Conservation (phyloP, 2,888 invertebrate species). For the Torymus tubicola region DNA sequence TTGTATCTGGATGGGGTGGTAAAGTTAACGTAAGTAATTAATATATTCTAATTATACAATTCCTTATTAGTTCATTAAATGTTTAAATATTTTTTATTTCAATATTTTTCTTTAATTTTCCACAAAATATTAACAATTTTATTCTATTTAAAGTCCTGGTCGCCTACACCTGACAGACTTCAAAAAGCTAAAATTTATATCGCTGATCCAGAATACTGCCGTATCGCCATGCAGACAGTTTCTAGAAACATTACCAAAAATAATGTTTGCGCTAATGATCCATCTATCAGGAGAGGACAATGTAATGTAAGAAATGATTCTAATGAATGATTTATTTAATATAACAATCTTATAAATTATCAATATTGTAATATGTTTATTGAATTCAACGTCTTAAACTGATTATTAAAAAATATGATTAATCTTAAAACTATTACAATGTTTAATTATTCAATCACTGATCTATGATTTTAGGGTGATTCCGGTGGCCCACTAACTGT, state of each 20-base stretch:
- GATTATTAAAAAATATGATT: not conserved
- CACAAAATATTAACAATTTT: not conserved
- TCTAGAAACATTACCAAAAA: not conserved
- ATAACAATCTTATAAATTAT: not conserved
- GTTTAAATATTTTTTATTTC: no score
- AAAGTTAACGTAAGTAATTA: constrained; percentile 15
- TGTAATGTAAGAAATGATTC: constrained; percentile 41
- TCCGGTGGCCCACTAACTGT: constrained; percentile 51
- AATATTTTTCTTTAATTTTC: no score
- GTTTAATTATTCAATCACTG: no score
- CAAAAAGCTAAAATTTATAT: constrained; percentile 44
- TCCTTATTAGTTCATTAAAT: no score
- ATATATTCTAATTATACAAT: no score
- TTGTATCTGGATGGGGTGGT: constrained; percentile 48
- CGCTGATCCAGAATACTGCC: constrained; percentile 45
- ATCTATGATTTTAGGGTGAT: constrained; percentile 46
- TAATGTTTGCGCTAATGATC: constrained; percentile 54
- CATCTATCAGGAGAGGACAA: constrained; percentile 35
- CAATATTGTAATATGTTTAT: not conserved
- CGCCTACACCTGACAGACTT: constrained; percentile 5
- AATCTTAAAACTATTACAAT: not conserved
- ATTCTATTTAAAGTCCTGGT: not conserved
- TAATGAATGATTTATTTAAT: no score
- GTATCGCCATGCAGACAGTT: not conserved
- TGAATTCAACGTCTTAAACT: not conserved